Evolutionary conservation across 1,140 invertebrate species (phyloP), one percentile per base, ranked within the genome.

Genomic region (Caenorhabditis latens): DNA sequence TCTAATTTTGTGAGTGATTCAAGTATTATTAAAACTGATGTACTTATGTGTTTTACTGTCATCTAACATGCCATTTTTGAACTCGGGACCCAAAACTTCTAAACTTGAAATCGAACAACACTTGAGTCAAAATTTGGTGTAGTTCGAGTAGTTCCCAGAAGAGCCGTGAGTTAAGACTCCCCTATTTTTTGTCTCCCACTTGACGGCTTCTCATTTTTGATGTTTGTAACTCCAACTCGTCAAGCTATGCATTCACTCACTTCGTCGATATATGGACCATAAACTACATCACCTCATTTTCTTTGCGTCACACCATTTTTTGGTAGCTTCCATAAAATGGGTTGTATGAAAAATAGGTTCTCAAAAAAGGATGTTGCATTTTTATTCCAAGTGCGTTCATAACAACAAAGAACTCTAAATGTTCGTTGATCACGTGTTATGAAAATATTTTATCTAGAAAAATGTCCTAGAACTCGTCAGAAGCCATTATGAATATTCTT

Each of bases 131-230:
- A 71, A 71, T 53, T 71, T 71, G 43, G 46, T 79, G 5, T 19
- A 79, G 46, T 79, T 79, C 71, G 46, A 79, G 71, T 79, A 79
- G 71, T 48, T 79, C 71, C 71, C 46, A 71, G 42, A 71, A 79
- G 71, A 24, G 71, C 43, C n/a, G 14, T 46, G 40, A 50, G 46
- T 13, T 16, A 43, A 14, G 65, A 19, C 11, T 46, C 65, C 65
- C 32, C 40, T 50, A 19, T 79, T 50, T 79, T 79, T 53, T 48
- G 43, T 79, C 21, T 79, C 46, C 53, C 71, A 21, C 71, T 79
- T 53, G 43, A 79, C 65, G 65, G 42, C 43, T 21, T 50, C 40
- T 79, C 71, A 50, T 79, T 79, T 79, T 79, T 79, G 71, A 79
- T 79, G 71, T 50, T 79, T 79, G 71, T 24, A 79, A 79, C 71